Evolutionary conservation across 2,113 vertebrate genomes (phyloP).

Genomic region (Axis porcinus): DNA sequence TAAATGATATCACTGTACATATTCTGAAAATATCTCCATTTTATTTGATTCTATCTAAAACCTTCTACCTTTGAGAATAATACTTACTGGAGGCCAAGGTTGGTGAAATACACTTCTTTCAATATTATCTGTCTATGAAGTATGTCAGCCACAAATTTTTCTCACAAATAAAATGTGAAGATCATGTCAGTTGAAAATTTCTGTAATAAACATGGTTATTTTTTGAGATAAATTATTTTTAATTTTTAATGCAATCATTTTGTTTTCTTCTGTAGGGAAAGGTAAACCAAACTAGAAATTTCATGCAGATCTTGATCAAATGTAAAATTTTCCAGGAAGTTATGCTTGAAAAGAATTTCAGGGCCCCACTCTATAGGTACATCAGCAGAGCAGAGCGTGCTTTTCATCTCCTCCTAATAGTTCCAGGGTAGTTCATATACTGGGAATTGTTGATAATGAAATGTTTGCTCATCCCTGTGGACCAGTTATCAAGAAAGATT

Average conservation of each 20-base stretch:
- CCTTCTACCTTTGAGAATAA: neutral
- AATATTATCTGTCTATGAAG: neutral
- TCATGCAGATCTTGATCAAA: neutral
- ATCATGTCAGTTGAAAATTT: neutral
- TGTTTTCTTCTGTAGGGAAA: neutral
- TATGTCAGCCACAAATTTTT: neutral
- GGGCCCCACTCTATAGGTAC: neutral
- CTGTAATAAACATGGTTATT: neutral
- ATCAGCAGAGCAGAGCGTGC: rapidly evolving
- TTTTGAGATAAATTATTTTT: neutral
- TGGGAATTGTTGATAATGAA: neutral
- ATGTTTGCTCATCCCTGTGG: neutral
- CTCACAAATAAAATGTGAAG: neutral
- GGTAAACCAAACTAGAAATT: neutral
- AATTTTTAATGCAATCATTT: neutral
- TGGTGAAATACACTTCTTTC: neutral
- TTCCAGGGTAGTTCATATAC: neutral
- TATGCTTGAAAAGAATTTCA: neutral
- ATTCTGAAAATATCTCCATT: neutral
- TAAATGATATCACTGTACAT: neutral
- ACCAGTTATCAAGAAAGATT: neutral
- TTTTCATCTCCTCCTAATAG: neutral
- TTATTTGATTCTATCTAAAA: neutral
- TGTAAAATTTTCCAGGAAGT: neutral
- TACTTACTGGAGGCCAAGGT: neutral